Conservation (phyloP, 2,113 vertebrate species). For the Suncus etruscus region DNA sequence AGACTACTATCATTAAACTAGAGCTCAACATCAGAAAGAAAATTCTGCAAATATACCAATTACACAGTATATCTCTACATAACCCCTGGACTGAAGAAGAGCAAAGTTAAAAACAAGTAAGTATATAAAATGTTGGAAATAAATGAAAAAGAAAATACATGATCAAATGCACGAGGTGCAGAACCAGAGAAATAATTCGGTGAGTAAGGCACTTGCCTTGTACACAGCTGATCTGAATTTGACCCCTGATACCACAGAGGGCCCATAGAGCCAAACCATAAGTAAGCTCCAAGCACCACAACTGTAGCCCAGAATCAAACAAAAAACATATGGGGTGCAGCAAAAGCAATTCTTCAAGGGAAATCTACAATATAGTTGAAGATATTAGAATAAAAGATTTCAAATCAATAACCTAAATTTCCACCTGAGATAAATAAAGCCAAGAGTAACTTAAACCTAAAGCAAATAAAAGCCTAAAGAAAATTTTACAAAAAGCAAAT, state of each 20-base stretch:
- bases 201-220: no score
- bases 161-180: not conserved
- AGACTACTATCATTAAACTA: not conserved
- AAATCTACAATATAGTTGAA: not conserved
- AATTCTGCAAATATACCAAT: not conserved
- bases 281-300: no score
- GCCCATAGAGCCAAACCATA: no score
- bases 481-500: no score
- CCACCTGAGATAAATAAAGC: not conserved
- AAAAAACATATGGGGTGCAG: not conserved
- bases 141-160: slow-evolving; percentile 13
- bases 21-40: not conserved
- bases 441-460: not conserved
- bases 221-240: no score
- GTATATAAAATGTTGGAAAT: slow-evolving; percentile 9
- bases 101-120: not conserved
- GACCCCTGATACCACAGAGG: no score
- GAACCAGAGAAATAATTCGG: no score
- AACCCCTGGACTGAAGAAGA: not conserved
- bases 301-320: not conserved
- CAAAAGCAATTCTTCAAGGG: not conserved
- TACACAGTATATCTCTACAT: not conserved
- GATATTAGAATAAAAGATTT: not conserved
- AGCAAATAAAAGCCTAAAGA: not conserved
- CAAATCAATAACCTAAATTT: not conserved